Percentiles rank a stretch among this genome's conserved stretches.
Evolutionary conservation across 2,113 vertebrate species (phyloP).

Genomic region (Loxodonta africana): DNA sequence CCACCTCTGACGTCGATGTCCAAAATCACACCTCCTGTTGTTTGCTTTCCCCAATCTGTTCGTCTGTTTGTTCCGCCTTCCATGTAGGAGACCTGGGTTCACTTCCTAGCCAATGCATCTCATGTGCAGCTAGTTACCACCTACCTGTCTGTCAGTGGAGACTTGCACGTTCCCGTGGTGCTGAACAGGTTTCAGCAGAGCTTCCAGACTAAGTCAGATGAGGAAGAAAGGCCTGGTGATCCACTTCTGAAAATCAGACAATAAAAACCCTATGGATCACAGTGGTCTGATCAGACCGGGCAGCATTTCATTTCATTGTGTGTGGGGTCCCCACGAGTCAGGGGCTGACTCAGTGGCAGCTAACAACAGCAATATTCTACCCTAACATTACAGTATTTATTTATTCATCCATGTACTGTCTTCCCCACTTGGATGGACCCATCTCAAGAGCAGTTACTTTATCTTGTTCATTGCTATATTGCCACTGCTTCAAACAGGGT

Average conservation of each 20-base stretch:
- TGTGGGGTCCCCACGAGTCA: no score
- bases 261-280: neutral
- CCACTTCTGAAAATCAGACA: neutral
- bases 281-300: neutral
- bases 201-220: neutral
- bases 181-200: neutral
- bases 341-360: neutral
- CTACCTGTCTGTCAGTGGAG: neutral
- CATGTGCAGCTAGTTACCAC: neutral
- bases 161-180: neutral
- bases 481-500: neutral
- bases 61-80: neutral
- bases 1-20: neutral
- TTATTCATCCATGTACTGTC: neutral
- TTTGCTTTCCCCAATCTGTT: no score
- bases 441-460: rapidly evolving
- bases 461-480: neutral
- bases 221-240: neutral
- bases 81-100: neutral
- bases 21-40: neutral
- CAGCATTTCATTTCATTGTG: neutral
- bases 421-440: neutral
- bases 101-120: neutral
- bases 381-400: neutral
- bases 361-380: neutral